phyloP scores from a whole-genome alignment of 2,797 vertebrate genomes.

The Graptemys geographica region DNA sequence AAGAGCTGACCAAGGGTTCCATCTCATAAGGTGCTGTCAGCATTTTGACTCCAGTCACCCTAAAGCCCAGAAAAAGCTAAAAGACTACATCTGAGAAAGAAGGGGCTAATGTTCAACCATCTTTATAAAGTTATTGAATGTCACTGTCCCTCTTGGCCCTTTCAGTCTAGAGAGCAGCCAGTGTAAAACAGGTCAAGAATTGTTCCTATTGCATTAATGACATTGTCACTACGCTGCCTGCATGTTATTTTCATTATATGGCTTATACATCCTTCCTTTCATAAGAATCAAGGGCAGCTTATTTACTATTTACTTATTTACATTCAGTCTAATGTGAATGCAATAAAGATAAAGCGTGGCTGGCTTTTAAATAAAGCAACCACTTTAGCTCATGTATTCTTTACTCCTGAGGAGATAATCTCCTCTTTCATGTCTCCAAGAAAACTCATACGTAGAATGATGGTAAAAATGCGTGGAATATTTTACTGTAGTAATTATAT shows the following conservation, averaged over 20 bases:
- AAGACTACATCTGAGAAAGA: background rate
- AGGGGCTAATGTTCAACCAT: background rate
- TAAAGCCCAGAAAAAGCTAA: fast-evolving
- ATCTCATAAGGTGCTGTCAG: background rate
- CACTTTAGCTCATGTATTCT: background rate
- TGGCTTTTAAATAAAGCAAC: background rate
- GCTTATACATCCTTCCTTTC: background rate
- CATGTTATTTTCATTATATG: background rate
- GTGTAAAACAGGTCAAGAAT: background rate
- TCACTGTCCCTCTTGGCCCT: background rate
- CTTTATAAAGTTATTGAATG: background rate
- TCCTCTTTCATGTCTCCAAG: background rate
- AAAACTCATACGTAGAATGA: background rate
- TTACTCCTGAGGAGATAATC: background rate
- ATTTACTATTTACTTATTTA: background rate
- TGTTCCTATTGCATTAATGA: background rate
- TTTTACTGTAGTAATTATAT: background rate
- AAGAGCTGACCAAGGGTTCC: background rate
- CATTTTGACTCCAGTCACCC: background rate
- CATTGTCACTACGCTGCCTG: background rate
- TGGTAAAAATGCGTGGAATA: background rate
- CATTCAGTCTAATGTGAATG: background rate
- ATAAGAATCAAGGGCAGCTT: background rate
- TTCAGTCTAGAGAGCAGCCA: background rate
- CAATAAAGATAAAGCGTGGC: background rate